Base-by-base conservation (phyloP, 1,140 invertebrate genomes). In the Anastatus disparis region DNA sequence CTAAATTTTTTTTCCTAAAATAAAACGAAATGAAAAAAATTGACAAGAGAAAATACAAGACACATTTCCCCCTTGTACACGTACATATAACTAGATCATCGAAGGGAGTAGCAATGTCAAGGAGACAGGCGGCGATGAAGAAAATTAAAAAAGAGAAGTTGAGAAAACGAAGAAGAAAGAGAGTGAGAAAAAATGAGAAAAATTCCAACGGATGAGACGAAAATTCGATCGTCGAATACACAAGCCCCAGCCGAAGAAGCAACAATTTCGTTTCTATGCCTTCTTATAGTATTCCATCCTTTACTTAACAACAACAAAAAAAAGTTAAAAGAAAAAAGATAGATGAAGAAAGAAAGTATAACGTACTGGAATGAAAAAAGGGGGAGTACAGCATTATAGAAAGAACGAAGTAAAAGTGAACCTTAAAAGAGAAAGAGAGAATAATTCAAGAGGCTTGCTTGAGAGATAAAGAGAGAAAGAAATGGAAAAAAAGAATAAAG, bases 371-470 rank as follows among this genome's bases (percentile, higher is more conserved):
- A 17, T 46, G 58, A 27, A 44, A 61, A 40, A 17, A 9, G 10
- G 20, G 17, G 15, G 20, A 10, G 17, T 24, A n/a, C n/a, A n/a
- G n/a, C n/a, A n/a, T n/a, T n/a, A 55, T 55, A 58, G 35, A 35
- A 55, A 35, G 55, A 20, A 58, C 35, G 22, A 35, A 10, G 10
- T 10, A 6, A 4, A 10, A 35, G 4, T 29, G 22, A 52, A 24
- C 26, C 22, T 53, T 31, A 62, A 44, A 40, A 70, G 44, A 63
- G 44, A 52, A 20, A 62, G 59, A 63, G 26, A 15, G 44, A 61
- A 61, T 61, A 61, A 61, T 61, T 61, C 58, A 61, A 52, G 38
- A 53, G 48, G 31, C 24, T 35, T 40, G 65, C n/a, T n/a, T n/a
- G 62, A 63, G 63, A 71, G 44, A 61, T 53, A 48, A 55, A 20